These are phyloP conservation scores for Euzophera pinguis DNA, from an alignment of 2,888 invertebrate species.

Conservation along the genomic window DNA sequence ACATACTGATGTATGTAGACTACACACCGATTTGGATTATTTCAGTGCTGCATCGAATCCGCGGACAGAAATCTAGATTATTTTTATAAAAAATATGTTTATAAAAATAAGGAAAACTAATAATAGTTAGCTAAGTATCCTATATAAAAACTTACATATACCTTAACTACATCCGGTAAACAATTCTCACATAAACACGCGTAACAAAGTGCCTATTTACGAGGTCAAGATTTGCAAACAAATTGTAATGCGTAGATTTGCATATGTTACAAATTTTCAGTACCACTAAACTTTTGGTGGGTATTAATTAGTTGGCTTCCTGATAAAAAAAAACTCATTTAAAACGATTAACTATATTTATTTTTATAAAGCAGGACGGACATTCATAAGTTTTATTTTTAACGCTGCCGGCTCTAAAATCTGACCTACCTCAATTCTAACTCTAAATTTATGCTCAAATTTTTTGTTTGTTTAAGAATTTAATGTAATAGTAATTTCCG, in stretches of 20 bases:
- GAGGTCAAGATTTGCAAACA: constrained; percentile 1
- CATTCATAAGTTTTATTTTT: neutral
- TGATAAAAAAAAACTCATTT: neutral
- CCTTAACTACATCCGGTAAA: neutral
- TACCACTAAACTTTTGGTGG: neutral
- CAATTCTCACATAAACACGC: neutral
- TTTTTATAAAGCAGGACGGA: neutral
- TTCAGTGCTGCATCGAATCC: neutral
- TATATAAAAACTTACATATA: neutral
- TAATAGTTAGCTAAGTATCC: neutral
- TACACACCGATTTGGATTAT: too few relatives aligned
- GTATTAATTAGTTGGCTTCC: neutral
- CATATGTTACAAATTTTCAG: neutral
- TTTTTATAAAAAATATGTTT: neutral
- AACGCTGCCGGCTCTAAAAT: neutral
- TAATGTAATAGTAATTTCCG: too few relatives aligned
- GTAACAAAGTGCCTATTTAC: neutral
- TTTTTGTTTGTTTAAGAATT: too few relatives aligned
- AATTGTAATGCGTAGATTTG: neutral
- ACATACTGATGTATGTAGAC: too few relatives aligned
- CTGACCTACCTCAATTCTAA: neutral
- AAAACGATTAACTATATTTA: neutral
- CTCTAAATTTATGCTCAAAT: too few relatives aligned
- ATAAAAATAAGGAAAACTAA: neutral
- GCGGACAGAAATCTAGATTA: neutral